Base-by-base conservation (phyloP, 53 echinoderm and acorn worm species). In the Apostichopus leukothele region DNA sequence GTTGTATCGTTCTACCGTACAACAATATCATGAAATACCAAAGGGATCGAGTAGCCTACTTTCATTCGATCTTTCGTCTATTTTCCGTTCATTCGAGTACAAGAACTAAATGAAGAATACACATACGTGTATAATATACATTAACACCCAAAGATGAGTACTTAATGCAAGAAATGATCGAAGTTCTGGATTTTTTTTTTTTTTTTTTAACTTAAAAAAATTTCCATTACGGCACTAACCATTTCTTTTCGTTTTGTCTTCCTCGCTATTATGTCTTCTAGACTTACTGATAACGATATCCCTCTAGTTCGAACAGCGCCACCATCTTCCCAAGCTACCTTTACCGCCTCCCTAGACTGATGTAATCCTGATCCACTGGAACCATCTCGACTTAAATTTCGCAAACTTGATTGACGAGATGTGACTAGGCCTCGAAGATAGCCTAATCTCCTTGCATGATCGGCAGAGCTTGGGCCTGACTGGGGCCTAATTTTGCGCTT, bases 391-490 rank as follows among this genome's bases (percentile, higher is more conserved):
- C 81, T 81, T 10, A 59, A 4, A 51, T 81, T 81, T 52, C 81
- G 50, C 18, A 50, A 9, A 79, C 52, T 81, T 81, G 81, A 81
- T 8, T 81, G 81, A 1, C 81, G 54, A 57, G 81, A 81, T 81
- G 53, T 81, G 55, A 81, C 51, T 5, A 81, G n/a, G 21, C 81
- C 59, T 81, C 81, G 57, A 13, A 81, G 59, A 81, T 81, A 55
- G n/a, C 81, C 81, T 12, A 81, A 19, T 19, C 81, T 50, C 6
- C 54, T 81, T 8, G 81, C 59, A 71, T 71, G 71, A 81, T 81
- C 60, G 0, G 55, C 55, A 13, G 18, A 22, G 22, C 21, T 22
- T 23, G 81, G 81, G 21, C 53, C 53, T 51, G 81, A 81, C 3
- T 57, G 81, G n/a, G 81, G 54, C 20, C 81, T 54, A n/a, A 81